These are phyloP conservation scores for Neomicropteryx cornuta DNA, from an alignment of 1,140 invertebrate genomes.

Conservation along the genomic window DNA sequence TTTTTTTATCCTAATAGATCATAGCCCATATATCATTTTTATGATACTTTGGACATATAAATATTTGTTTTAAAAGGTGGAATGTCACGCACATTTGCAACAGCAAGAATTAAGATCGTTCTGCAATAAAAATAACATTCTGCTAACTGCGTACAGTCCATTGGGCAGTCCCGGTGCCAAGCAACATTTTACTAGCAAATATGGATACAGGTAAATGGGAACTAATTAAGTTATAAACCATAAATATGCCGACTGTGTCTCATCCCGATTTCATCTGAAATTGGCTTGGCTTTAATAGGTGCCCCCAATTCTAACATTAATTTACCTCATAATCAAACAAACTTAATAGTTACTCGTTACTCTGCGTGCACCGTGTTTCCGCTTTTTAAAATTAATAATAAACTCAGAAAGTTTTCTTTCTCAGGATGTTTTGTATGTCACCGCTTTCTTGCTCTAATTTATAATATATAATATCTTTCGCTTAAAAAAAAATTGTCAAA, in stretches of 20 bases:
- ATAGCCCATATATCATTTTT: conserved; percentile 7
- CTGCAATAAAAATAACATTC: conserved; percentile 59
- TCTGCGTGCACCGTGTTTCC: too few species aligned
- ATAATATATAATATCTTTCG: too few species aligned
- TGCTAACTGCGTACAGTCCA: conserved; percentile 73
- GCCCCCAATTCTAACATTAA: too few species aligned
- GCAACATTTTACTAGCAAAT: conserved; percentile 37
- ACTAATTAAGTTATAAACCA: not conserved
- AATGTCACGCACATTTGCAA: conserved; percentile 74
- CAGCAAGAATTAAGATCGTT: conserved; percentile 64
- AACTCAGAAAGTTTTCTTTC: too few species aligned
- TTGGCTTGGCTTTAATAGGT: too few species aligned
- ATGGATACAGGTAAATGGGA: conserved; percentile 39
- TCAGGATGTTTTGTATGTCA: too few species aligned
- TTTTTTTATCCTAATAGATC: conserved; percentile 2
- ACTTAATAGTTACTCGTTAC: too few species aligned
- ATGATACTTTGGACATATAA: conserved; percentile 5
- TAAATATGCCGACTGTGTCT: not conserved
- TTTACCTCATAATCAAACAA: too few species aligned
- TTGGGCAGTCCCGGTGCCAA: conserved; percentile 49
- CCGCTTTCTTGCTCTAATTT: too few species aligned
- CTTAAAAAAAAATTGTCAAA: too few species aligned
- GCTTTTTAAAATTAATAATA: too few species aligned
- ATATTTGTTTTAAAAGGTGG: conserved; percentile 43
- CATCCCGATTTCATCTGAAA: not conserved